Conservation (phyloP, 2,888 invertebrate species). For the Cosmopolites sordidus region DNA sequence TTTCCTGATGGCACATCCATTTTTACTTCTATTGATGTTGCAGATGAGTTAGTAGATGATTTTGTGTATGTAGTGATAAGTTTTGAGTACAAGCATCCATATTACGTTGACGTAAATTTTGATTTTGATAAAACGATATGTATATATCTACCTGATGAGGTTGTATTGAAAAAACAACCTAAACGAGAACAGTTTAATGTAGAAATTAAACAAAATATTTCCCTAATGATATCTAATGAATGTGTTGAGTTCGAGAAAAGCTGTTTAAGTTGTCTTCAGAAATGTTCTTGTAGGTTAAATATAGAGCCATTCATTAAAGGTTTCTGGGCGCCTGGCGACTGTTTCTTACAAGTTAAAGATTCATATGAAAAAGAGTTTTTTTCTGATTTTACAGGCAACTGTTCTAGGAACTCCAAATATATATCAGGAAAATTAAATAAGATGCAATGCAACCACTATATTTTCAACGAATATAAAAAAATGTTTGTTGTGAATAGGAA, state of each 20-base stretch:
- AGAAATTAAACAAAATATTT: constrained; percentile 22
- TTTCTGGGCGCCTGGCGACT: constrained; percentile 12
- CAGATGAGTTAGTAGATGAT: constrained; percentile 32
- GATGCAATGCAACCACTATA: constrained; percentile 30
- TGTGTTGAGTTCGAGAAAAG: constrained; percentile 28
- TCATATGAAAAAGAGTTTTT: constrained; percentile 34
- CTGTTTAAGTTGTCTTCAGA: constrained; percentile 29
- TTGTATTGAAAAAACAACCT: constrained; percentile 17
- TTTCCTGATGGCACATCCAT: constrained; percentile 36
- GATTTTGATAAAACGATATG: constrained; percentile 24
- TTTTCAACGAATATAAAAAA: constrained; percentile 28
- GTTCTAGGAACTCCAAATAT: constrained; percentile 28
- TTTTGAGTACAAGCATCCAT: constrained; percentile 34
- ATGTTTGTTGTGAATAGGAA: constrained; percentile 31
- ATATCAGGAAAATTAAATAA: constrained; percentile 26
- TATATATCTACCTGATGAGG: constrained; percentile 25
- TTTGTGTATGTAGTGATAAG: constrained; percentile 33
- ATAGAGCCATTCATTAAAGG: constrained; percentile 24
- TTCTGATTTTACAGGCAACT: constrained; percentile 31
- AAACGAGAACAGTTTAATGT: constrained; percentile 18
- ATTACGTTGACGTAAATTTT: constrained; percentile 33
- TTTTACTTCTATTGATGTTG: constrained; percentile 21
- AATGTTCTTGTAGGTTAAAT: constrained; percentile 26
- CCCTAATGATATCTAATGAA: constrained; percentile 22
- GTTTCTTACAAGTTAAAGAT: constrained; percentile 32